Base-by-base conservation (phyloP, 1,140 invertebrate genomes). In the Apis laboriosa region DNA sequence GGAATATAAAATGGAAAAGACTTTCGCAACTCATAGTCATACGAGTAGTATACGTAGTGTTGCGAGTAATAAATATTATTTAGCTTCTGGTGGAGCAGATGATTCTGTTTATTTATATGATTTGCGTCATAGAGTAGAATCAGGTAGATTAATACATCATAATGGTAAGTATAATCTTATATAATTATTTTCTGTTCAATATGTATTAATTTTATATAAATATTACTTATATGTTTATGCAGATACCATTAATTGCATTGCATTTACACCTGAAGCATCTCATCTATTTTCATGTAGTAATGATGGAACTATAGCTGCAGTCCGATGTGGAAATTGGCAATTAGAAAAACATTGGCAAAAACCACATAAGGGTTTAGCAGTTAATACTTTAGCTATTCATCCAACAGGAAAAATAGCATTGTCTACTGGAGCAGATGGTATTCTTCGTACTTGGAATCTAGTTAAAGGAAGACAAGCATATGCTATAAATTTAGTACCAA, bases 391-490 rank as follows among this genome's bases (percentile, higher is more conserved):
- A 77, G 95, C 96, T 81, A 95, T 99, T 80, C 98, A 99, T 95
- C 97, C 98, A 13, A 96, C 96, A 89, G 98, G 98, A 9, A 98
- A 98, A 94, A 89, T 99, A 78, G 97, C 97, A 4, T 92, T 99
- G 11, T 97, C 98, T 24, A 95, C 98, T 24, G 98, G 98, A 24
- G 96, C 95, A 78, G 98, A 99, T 93, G 96, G 96, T 80, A 97
- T 97, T 7, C 93, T 99, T 28, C 95, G 97, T 88, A 99, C 98
- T 2, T 99, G 98, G 98, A 99, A 99, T 95, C 94, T 99, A 80
- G 94, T 99, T 0, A 99, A 98, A 94, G 98, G 98, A 0, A 95
- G 97, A 86, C 96, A 96, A 90, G 98, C 98, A 7, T 99, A 97
- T 92, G 96, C 97, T 2, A 98, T 97, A 5, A 99, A 99, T 92